Conservation (phyloP, 2,888 invertebrate species). For the Candidula unifasciata region DNA sequence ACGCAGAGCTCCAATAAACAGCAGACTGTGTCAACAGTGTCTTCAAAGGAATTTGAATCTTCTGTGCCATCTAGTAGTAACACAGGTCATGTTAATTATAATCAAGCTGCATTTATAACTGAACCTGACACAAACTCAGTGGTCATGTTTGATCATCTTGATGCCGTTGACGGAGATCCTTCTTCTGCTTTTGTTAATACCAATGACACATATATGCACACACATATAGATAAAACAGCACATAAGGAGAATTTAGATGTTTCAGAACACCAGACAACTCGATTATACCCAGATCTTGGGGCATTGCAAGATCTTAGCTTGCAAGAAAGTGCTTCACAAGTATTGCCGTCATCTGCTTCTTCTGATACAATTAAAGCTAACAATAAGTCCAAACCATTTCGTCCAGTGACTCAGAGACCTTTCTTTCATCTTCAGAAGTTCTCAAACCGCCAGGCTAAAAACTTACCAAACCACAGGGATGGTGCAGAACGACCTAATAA, state of each 20-base stretch:
- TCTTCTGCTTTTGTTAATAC: neutral
- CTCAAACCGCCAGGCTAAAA: neutral
- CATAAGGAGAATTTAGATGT: neutral
- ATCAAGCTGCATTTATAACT: neutral
- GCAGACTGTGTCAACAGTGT: neutral
- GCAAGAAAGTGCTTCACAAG: neutral
- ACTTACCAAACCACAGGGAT: neutral
- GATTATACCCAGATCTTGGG: constrained; percentile 20
- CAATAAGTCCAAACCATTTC: neutral
- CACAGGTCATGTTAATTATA: neutral
- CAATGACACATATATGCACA: neutral
- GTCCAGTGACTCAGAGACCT: neutral
- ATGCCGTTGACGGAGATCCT: constrained; percentile 10
- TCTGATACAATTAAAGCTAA: neutral
- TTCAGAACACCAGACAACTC: neutral
- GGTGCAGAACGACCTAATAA: neutral
- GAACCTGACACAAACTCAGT: neutral
- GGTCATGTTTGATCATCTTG: neutral
- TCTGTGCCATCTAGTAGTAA: neutral
- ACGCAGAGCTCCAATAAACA: neutral
- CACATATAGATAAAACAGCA: neutral
- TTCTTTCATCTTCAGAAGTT: constrained; percentile 11
- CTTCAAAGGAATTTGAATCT: constrained; percentile 1
- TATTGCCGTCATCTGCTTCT: neutral
- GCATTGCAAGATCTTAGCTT: neutral